Evolutionary conservation across 2,797 vertebrate genomes (phyloP), one percentile per base, ranked within the genome.

Genomic region (Mergus octosetaceus): DNA sequence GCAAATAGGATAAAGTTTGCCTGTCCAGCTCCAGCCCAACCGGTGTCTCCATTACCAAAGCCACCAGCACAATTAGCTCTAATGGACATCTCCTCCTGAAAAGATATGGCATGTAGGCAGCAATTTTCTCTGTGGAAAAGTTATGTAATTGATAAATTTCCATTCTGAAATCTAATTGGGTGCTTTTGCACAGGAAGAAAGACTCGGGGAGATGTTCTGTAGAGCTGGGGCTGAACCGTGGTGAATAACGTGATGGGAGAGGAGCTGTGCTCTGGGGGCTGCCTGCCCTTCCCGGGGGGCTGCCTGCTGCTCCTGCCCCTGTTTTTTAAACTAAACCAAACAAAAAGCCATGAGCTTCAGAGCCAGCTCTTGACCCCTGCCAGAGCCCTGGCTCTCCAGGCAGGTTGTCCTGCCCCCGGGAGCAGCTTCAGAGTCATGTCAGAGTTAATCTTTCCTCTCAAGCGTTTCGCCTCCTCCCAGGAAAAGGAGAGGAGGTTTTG

Each of bases 1-100:
- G 65, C 54, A 85, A 92, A 94, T 27, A 9, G 10, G 85, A 74
- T 96, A 79, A 85, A 87, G 57, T 54, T 86, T 54, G 15, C 88
- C 83, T 71, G 32, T 68, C 43, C 7, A 4, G 51, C 71, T 68
- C 83, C 74, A 47, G 73, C 41, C 64, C 81, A 28, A 54, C 15
- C 61, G 9, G 13, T 19, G 77, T 57, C 58, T 93, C 64, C 80
- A 65, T 47, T 77, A 61, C 68, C 83, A 82, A 83, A 93, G 87
- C 85, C 93, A 95, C 77, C 83, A 79, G 64, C 77, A 89, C 79
- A 71, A 77, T 88, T 65, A 94, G 64, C 71, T 32, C 71, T 87
- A 85, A 90, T 90, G 89, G 77, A 39, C 60, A 11, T 75, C 72
- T 77, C 56, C 56, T 65, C 30, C 66, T 76, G 71, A 79, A 71